A percentile compares a stretch with the other conserved stretches of the same genome.
Conservation (phyloP, 2,113 vertebrate species). For the human (Homo sapiens) region GRCh38 chr18:23149501-23150000, state of each 20-base stretch:
- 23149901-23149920: not conserved
- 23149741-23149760: too few relatives aligned
- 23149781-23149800: not conserved
- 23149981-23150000: not conserved
- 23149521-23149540: not conserved
- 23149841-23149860: not conserved
- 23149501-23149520: not conserved
- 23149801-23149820: rapidly evolving
- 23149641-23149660: not conserved
- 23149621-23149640: not conserved
- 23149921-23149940: not conserved
- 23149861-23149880: not conserved
- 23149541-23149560: not conserved
- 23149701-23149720: not conserved
- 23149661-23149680: not conserved
- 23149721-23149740: not conserved
- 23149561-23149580: not conserved
- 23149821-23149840: not conserved
- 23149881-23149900: not conserved
- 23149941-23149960: rapidly evolving
- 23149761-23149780: not conserved
- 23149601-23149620: not conserved
- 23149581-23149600: not conserved
- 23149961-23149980: not conserved
- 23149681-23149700: not conserved